These are phyloP conservation scores for Dynastes maya DNA, from an alignment of 2,888 invertebrate genomes.

Conservation along the genomic window DNA sequence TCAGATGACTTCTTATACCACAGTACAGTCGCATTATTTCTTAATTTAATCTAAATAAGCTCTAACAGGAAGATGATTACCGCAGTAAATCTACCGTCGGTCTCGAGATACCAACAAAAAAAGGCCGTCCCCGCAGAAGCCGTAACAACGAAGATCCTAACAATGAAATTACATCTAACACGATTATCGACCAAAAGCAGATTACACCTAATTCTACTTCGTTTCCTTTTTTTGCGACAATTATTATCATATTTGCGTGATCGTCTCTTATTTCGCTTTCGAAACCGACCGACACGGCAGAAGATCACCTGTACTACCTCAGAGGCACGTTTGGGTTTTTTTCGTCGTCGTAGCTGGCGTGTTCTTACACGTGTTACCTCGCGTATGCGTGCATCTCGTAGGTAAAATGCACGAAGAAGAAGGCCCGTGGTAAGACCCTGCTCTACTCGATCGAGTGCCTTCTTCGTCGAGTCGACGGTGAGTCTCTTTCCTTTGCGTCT, in stretches of 20 bases:
- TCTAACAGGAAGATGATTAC: no score
- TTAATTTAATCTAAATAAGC: no score
- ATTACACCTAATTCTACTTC: background rate
- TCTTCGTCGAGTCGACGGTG: background rate
- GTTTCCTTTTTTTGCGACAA: background rate
- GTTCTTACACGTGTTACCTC: conserved; percentile 21
- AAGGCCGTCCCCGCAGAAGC: no score
- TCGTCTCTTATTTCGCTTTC: conserved; percentile 1
- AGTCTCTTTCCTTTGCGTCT: conserved; percentile 7
- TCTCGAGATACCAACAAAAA: no score
- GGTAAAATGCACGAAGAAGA: conserved; percentile 6
- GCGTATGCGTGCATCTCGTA: conserved; percentile 19
- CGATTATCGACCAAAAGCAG: background rate
- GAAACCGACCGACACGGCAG: background rate
- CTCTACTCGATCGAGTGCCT: background rate
- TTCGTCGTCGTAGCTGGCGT: background rate
- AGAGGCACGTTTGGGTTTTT: conserved; percentile 16
- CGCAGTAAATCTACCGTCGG: no score
- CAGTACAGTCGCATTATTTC: no score
- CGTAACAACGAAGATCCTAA: background rate
- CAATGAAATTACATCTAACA: background rate
- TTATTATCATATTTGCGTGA: conserved; percentile 13
- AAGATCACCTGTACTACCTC: conserved; percentile 23
- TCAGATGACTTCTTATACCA: no score
- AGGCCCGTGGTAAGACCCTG: background rate